Conservation (phyloP, 1,140 invertebrate genomes). For the Drosophila rhopaloa region DNA sequence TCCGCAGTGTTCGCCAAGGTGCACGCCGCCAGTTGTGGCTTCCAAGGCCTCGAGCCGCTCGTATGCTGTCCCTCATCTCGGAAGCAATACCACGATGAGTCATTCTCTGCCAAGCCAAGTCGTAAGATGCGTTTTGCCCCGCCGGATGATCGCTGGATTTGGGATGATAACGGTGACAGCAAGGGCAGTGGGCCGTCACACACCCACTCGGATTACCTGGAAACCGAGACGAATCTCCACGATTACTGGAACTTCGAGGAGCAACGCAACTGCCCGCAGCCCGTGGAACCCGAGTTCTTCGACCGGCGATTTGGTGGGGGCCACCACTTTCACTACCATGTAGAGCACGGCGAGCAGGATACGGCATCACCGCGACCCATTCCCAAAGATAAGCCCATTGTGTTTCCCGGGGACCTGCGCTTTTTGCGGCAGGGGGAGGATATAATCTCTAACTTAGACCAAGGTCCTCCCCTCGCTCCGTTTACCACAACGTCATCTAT, state of each 20-base stretch:
- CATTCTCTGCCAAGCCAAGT: slow-evolving; percentile 11
- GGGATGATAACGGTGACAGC: slow-evolving; percentile 21
- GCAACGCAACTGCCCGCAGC: slow-evolving; percentile 61
- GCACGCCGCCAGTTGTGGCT: slow-evolving; percentile 64
- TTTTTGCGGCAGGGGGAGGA: slow-evolving; percentile 44
- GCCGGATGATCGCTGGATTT: slow-evolving; percentile 52
- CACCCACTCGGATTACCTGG: slow-evolving; percentile 2
- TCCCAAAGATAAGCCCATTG: slow-evolving; percentile 59
- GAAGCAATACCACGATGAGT: slow-evolving; percentile 24
- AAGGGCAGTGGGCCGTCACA: slow-evolving; percentile 10
- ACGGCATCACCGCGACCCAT: slow-evolving; percentile 13
- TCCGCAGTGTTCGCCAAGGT: slow-evolving; percentile 51
- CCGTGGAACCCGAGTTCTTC: slow-evolving; percentile 47
- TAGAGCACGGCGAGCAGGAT: slow-evolving; percentile 39
- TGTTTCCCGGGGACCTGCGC: slow-evolving; percentile 68
- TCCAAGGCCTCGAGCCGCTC: slow-evolving; percentile 63
- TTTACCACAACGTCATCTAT: slow-evolving; percentile 11
- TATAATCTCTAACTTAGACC: neutral
- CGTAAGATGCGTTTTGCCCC: slow-evolving; percentile 57
- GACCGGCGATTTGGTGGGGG: slow-evolving; percentile 32
- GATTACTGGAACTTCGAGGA: slow-evolving; percentile 58
- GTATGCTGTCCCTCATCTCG: slow-evolving; percentile 57
- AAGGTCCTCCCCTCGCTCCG: slow-evolving; percentile 27
- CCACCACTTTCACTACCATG: slow-evolving; percentile 52
- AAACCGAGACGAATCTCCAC: slow-evolving; percentile 37